These are phyloP conservation scores for Lates japonicus DNA, from an alignment of 2,797 vertebrate genomes.

Conservation along the genomic window DNA sequence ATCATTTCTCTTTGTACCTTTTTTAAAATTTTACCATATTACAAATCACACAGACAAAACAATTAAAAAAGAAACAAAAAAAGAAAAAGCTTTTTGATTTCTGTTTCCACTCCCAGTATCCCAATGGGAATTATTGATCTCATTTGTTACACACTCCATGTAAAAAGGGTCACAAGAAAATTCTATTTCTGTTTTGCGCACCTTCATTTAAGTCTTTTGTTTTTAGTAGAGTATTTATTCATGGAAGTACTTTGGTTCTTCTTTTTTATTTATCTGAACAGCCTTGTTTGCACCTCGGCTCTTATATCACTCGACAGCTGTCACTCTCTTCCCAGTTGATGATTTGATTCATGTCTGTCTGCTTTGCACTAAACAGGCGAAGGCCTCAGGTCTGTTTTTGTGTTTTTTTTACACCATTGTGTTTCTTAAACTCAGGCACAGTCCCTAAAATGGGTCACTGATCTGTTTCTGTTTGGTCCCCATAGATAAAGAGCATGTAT, in stretches of 20 bases:
- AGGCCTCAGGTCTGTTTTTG: slow-evolving; percentile 4
- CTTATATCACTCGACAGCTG: slow-evolving; percentile 40
- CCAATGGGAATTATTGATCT: slow-evolving; percentile 9
- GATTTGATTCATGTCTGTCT: slow-evolving; percentile 34
- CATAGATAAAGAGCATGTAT: slow-evolving; percentile 7
- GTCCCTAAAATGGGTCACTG: slow-evolving; percentile 23
- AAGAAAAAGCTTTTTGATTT: neutral
- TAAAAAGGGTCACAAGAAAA: neutral
- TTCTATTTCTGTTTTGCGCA: slow-evolving; percentile 3
- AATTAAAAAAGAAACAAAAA: neutral
- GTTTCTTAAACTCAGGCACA: slow-evolving; percentile 4
- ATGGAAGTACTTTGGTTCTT: neutral
- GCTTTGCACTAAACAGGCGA: slow-evolving; percentile 19
- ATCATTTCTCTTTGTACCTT: neutral
- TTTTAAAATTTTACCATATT: neutral
- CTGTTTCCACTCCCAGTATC: slow-evolving; percentile 3
- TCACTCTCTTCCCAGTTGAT: slow-evolving; percentile 29
- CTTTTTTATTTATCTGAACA: neutral
- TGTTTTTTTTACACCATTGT: neutral
- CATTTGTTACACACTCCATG: slow-evolving; percentile 8
- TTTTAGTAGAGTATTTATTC: neutral
- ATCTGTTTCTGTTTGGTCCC: slow-evolving; percentile 17
- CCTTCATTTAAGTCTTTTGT: neutral
- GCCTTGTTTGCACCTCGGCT: slow-evolving; percentile 32
- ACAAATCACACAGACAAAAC: neutral